phyloP scores from a whole-genome alignment of 2,888 invertebrate species.

The Rotaria macrura region DNA sequence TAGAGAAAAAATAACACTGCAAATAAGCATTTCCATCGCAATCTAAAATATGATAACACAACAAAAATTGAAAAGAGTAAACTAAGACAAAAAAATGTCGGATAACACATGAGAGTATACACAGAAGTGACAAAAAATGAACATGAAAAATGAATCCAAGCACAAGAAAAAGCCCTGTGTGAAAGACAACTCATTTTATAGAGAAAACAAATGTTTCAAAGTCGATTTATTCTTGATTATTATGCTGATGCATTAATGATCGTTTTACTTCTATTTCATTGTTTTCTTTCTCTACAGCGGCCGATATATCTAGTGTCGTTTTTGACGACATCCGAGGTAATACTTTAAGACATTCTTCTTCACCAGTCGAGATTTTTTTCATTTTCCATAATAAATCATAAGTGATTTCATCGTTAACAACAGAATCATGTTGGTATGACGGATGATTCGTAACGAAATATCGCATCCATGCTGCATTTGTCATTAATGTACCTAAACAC shows the following conservation, averaged over 20 bases:
- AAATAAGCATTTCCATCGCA: neutral
- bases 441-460: constrained; percentile 76
- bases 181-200: neutral
- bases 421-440: constrained; percentile 78
- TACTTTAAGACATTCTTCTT: constrained; percentile 17
- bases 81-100: neutral
- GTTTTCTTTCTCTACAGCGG: neutral
- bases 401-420: constrained; percentile 73
- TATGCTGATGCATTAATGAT: neutral
- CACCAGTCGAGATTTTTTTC: constrained; percentile 14
- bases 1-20: no score
- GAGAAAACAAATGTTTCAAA: neutral
- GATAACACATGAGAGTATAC: neutral
- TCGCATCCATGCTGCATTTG: constrained; percentile 87
- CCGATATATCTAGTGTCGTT: neutral
- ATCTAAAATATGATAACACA: neutral
- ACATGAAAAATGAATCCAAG: neutral
- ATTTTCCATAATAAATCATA: constrained; percentile 65
- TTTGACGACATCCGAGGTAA: neutral
- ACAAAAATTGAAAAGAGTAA: neutral
- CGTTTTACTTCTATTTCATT: constrained; percentile 16
- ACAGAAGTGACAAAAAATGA: neutral
- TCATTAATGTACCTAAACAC: constrained; percentile 66
- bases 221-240: neutral
- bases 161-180: neutral